phyloP scores from a whole-genome alignment of 2,113 vertebrate species.

The Tragelaphus strepsiceros region DNA sequence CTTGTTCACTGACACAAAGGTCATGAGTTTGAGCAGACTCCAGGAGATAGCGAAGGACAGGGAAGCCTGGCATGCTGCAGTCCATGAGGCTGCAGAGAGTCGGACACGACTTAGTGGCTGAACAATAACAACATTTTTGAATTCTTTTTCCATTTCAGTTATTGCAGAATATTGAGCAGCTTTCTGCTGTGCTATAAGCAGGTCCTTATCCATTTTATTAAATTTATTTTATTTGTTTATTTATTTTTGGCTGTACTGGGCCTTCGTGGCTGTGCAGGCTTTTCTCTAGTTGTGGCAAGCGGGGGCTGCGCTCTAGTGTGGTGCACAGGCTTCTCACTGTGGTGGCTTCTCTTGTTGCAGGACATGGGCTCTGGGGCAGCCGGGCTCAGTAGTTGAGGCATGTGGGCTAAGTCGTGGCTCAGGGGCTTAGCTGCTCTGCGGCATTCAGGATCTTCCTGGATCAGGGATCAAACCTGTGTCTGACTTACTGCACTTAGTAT shows the following conservation, averaged over 20 bases:
- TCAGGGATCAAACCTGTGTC: neutral
- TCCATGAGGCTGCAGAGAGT: neutral
- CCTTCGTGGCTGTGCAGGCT: neutral
- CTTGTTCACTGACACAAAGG: neutral
- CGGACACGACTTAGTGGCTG: fast-evolving
- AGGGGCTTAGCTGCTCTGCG: neutral
- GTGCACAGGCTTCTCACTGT: fast-evolving
- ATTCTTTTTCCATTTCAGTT: neutral
- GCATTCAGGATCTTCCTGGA: neutral
- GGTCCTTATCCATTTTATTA: neutral
- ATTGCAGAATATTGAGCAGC: neutral
- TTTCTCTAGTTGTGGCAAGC: neutral
- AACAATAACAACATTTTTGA: neutral
- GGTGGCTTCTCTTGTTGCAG: neutral
- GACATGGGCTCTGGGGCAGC: neutral
- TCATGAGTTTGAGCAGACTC: neutral
- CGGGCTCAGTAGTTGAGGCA: neutral
- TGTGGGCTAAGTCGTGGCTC: neutral
- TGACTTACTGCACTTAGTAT: neutral
- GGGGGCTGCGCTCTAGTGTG: neutral
- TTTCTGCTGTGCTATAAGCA: neutral
- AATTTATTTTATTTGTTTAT: neutral
- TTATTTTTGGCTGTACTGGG: neutral
- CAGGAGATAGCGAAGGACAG: neutral
- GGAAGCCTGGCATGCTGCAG: neutral